Base-by-base conservation (phyloP, 1,140 invertebrate species). In the Harpegnathos saltator region DNA sequence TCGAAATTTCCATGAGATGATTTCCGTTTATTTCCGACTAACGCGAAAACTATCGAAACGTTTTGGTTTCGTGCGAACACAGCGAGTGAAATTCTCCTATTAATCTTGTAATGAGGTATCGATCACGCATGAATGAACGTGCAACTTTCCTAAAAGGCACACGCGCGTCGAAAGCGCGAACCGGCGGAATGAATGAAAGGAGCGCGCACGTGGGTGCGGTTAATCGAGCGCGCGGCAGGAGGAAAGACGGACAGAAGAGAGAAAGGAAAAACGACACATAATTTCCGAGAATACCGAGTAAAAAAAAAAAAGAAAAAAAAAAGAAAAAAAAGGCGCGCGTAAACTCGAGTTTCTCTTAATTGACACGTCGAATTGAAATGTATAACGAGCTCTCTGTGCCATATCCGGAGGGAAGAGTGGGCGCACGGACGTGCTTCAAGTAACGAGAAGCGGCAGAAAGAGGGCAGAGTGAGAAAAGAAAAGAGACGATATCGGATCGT, bases 201-300 rank as follows among this genome's bases (percentile, higher is more conserved):
- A 85, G 78, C 12, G 54, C 33, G 50, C 56, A 83, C 63, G 83
- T 85, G 78, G 85, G 85, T 54, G 85, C 69, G 78, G 26, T 65
- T 82, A 86, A 85, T 86, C 71, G 84, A 82, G 69, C 63, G 56
- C 48, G 29, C 17, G 17, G 44, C 33, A 15, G 7, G 77, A 73
- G 56, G 56, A 50, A n/a, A 82, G 48, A 82, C 12, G 56, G 17
- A 56, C 17, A 75, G 58, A 62, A 44, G 17, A 56, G 29, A 75
- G 58, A 62, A 75, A 74, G 38, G 29, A 75, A 82, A 75, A 82
- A 77, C 61, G 61, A 65, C 29, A 33, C 61, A 9, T 59, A 29
- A 68, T 77, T 77, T 77, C 52, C 74, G 66, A 77, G 62, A 54
- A 29, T 50, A 44, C 48, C 44, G 17, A 54, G 61, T 33, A 75